A percentile compares a stretch with the other conserved stretches of the same genome.
These are phyloP conservation scores for Barnardius zonarius DNA, from an alignment of 2,113 vertebrate species.

Conservation along the genomic window DNA sequence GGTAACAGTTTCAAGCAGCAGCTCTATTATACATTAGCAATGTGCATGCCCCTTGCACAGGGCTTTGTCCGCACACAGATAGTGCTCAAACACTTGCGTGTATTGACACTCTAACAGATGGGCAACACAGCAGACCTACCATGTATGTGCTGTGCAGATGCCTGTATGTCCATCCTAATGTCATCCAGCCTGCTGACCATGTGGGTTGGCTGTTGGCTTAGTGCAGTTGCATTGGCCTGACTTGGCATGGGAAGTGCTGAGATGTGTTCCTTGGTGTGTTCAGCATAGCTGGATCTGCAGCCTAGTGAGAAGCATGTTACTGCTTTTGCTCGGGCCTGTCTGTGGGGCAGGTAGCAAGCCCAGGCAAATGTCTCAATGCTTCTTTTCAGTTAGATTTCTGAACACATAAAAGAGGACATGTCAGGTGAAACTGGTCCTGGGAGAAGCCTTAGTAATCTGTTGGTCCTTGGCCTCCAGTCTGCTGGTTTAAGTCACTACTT, in stretches of 20 bases:
- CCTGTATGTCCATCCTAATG: not conserved
- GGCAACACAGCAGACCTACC: not conserved
- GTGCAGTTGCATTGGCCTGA: not conserved
- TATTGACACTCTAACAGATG: not conserved
- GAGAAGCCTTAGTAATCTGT: not conserved
- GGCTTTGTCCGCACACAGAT: not conserved
- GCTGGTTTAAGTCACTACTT: not conserved
- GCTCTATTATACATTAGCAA: not conserved
- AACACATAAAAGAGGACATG: not conserved
- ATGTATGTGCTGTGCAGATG: not conserved
- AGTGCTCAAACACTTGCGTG: not conserved
- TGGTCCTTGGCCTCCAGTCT: not conserved
- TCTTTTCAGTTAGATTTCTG: not conserved
- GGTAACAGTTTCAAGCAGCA: not conserved
- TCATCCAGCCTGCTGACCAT: not conserved
- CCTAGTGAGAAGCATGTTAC: not conserved
- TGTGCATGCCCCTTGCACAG: fast-evolving
- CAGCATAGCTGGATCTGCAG: not conserved
- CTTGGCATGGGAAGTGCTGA: not conserved
- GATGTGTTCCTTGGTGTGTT: not conserved
- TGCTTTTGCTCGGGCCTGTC: not conserved
- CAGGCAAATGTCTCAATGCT: not conserved
- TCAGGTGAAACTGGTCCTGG: not conserved
- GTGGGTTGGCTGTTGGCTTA: not conserved
- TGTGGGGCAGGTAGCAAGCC: not conserved